phyloP scores from a whole-genome alignment of 2,888 invertebrate genomes.

The Luffia ferchaultella region DNA sequence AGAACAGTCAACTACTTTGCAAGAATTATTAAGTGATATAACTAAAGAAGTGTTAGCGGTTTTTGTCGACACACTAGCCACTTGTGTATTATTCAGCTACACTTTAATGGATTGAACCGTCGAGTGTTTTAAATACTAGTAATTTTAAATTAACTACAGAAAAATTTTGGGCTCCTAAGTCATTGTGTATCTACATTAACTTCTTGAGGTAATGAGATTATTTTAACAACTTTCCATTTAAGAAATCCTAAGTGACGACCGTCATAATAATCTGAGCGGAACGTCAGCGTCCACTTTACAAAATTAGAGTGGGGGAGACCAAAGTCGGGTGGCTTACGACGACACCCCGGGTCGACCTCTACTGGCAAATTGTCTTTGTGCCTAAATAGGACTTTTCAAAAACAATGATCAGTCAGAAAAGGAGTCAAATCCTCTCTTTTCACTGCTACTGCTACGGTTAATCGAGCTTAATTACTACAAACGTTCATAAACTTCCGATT shows the following conservation, averaged over 20 bases:
- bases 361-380: not conserved
- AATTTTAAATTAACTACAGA: too few relatives aligned
- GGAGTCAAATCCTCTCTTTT: not conserved
- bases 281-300: not conserved
- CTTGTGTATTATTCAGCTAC: not conserved
- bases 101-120: too few relatives aligned
- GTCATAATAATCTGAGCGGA: not conserved
- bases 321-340: not conserved
- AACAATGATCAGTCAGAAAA: not conserved
- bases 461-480: too few relatives aligned
- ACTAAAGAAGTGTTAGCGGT: not conserved
- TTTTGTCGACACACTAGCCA: not conserved
- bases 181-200: too few relatives aligned
- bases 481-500: too few relatives aligned
- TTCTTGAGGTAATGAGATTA: too few relatives aligned
- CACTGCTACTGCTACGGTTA: not conserved
- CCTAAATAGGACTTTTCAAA: not conserved
- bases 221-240: not conserved
- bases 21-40: not conserved
- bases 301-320: not conserved
- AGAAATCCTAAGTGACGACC: not conserved
- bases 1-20: not conserved
- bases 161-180: too few relatives aligned
- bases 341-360: not conserved
- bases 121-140: too few relatives aligned